Conservation (phyloP, 2,113 vertebrate genomes). For the Vulpes lagopus region DNA sequence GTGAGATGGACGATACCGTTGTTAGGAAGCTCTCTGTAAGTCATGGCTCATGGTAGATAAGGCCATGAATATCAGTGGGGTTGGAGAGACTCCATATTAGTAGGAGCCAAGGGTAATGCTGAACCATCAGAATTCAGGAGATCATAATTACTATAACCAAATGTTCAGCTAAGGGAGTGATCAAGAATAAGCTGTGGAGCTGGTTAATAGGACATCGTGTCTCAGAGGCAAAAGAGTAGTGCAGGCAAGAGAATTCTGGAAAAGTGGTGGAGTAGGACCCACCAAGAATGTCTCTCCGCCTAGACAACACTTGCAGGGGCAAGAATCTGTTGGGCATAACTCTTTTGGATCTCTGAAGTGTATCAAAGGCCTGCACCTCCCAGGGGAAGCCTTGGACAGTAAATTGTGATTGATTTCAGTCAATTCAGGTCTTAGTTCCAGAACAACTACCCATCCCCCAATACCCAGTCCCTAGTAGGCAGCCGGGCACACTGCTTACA, state of each 20-base stretch:
- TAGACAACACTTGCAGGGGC: background rate
- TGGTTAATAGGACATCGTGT: background rate
- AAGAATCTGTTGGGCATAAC: background rate
- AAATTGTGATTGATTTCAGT: background rate
- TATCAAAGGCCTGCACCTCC: background rate
- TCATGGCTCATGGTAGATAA: background rate
- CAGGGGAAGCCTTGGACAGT: background rate
- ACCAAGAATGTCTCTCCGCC: background rate
- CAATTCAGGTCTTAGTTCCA: background rate
- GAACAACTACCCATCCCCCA: background rate
- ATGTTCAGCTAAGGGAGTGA: background rate
- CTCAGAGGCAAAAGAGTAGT: background rate
- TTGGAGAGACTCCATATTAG: background rate
- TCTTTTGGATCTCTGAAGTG: background rate
- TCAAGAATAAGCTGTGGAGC: background rate
- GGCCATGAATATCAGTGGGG: background rate
- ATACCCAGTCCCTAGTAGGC: background rate
- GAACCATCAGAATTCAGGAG: background rate
- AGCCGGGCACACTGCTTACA: background rate
- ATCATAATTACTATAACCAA: background rate
- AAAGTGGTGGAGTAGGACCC: background rate
- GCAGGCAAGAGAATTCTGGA: background rate
- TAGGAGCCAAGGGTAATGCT: background rate
- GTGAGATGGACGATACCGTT: background rate
- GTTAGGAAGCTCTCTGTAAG: background rate